Conservation (phyloP, 2,888 invertebrate species). For the Pollenia labialis region DNA sequence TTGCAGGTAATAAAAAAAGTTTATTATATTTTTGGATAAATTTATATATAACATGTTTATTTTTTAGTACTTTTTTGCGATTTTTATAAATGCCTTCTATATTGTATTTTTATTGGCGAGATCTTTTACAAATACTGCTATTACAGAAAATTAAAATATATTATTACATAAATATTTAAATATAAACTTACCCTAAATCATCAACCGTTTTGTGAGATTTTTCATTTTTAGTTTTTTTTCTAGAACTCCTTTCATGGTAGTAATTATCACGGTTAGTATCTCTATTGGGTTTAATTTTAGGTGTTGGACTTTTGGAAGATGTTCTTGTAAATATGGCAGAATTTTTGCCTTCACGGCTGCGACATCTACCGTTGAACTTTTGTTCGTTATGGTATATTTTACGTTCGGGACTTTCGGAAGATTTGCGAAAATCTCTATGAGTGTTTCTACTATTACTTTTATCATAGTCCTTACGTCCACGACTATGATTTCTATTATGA, state of each 20-base stretch:
- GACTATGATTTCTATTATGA: not conserved
- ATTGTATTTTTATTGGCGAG: not conserved
- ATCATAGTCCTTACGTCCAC: slow-evolving; percentile 2
- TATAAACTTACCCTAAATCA: slow-evolving; percentile 57
- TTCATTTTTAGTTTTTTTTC: not conserved
- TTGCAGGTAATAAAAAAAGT: not conserved
- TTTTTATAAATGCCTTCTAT: not conserved
- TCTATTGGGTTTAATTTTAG: not conserved
- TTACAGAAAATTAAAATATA: not conserved
- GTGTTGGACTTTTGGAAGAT: slow-evolving; percentile 19
- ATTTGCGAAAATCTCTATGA: not conserved
- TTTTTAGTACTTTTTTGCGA: not conserved
- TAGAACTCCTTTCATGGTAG: not conserved
- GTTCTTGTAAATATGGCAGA: not conserved
- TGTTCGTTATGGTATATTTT: not conserved
- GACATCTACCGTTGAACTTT: not conserved
- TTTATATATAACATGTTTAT: too few relatives aligned
- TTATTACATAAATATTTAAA: not conserved
- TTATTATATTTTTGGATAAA: not conserved
- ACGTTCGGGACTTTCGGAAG: slow-evolving; percentile 10
- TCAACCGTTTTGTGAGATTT: not conserved
- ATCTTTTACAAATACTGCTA: not conserved
- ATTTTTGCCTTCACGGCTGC: not conserved
- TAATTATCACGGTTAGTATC: not conserved
- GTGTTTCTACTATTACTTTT: not conserved